These are phyloP conservation scores for Dipodomys stephensi DNA, from an alignment of 2,113 vertebrate species.

Conservation along the genomic window DNA sequence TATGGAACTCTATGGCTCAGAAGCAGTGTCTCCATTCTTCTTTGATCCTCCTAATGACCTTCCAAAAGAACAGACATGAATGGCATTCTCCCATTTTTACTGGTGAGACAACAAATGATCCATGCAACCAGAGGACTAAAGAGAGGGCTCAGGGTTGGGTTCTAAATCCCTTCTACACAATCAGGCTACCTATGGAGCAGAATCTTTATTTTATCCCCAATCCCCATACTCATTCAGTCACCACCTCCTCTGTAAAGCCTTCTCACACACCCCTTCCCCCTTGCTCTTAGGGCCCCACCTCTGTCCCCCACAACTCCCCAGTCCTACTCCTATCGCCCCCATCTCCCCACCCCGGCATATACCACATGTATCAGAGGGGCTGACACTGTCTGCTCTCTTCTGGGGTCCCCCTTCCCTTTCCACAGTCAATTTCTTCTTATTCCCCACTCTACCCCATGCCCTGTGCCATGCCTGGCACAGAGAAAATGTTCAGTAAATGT, in stretches of 20 bases:
- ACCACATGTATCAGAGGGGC: not conserved
- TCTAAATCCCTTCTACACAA: not conserved
- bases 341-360: not conserved
- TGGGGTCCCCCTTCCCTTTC: not conserved
- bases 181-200: not conserved
- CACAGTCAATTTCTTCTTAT: not conserved
- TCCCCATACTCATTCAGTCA: not conserved
- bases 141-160: not conserved
- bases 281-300: too few species aligned
- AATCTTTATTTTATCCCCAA: not conserved
- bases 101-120: not conserved
- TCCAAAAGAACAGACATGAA: not conserved
- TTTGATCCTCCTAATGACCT: not conserved
- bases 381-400: not conserved
- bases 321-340: not conserved
- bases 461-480: constrained; percentile 7
- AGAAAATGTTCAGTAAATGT: constrained; percentile 73
- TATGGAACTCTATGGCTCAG: not conserved
- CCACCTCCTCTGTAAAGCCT: not conserved
- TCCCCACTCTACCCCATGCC: not conserved
- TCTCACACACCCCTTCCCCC: not conserved
- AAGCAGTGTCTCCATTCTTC: not conserved
- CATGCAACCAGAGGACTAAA: not conserved
- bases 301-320: fast-evolving
- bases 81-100: not conserved